These are phyloP conservation scores for Papilio demoleus DNA, from an alignment of 2,888 invertebrate species.

Conservation along the genomic window DNA sequence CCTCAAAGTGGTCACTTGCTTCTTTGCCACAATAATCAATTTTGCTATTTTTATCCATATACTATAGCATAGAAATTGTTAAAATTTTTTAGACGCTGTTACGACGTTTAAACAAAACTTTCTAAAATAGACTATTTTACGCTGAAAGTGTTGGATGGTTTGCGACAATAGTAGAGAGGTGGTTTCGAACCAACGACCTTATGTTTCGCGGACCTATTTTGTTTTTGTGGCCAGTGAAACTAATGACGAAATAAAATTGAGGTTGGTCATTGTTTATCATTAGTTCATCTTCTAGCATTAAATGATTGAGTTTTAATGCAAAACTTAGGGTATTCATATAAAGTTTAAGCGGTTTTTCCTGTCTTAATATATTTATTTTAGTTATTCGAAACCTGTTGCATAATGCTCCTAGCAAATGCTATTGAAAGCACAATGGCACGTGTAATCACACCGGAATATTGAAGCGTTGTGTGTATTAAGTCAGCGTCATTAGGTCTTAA, in stretches of 20 bases:
- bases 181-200: slow-evolving; percentile 37
- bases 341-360: no score
- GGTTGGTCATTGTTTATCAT: slow-evolving; percentile 9
- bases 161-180: slow-evolving; percentile 3
- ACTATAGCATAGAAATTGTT: neutral
- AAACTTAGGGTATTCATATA: no score
- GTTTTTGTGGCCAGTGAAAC: slow-evolving; percentile 21
- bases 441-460: neutral
- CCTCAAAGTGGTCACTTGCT: no score
- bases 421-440: neutral
- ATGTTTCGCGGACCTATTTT: slow-evolving; percentile 14
- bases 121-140: neutral
- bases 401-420: no score
- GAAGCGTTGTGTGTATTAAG: neutral
- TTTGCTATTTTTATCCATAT: no score
- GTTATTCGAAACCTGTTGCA: neutral
- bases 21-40: no score
- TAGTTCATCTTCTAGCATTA: neutral
- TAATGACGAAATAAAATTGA: slow-evolving; percentile 8
- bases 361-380: no score
- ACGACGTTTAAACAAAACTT: slow-evolving; percentile 12
- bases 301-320: neutral
- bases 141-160: slow-evolving; percentile 11
- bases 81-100: neutral
- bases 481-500: slow-evolving; percentile 53